Evolutionary conservation across 1,140 invertebrate genomes (phyloP).

Genomic region (Drosophila yakuba): DNA sequence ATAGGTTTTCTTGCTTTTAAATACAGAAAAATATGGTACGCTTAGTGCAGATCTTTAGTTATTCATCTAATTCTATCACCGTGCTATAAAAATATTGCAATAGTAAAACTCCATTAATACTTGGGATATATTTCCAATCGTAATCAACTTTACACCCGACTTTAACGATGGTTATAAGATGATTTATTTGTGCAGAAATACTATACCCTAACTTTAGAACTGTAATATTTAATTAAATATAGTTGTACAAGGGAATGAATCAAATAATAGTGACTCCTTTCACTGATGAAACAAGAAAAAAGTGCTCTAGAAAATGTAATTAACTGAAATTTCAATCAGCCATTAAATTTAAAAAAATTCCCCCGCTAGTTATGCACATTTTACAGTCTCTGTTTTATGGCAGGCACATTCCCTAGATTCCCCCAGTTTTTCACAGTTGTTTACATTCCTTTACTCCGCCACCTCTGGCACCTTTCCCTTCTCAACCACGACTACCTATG

Average conservation of each 20-base stretch:
- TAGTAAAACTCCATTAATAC: too few relatives aligned
- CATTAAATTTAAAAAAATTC: conserved; percentile 25
- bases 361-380: conserved; percentile 29
- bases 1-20: too few relatives aligned
- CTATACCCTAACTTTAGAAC: background rate
- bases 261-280: background rate
- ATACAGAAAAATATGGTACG: too few relatives aligned
- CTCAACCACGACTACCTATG: conserved; percentile 4
- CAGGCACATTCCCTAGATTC: conserved; percentile 19
- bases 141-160: too few relatives aligned
- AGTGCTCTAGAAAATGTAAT: conserved; percentile 6
- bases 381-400: conserved; percentile 35
- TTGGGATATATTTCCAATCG: too few relatives aligned
- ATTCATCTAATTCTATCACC: too few relatives aligned
- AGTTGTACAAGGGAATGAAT: background rate
- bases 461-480: background rate
- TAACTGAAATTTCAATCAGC: conserved; percentile 21
- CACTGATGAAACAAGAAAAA: background rate
- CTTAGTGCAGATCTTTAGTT: too few relatives aligned
- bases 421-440: conserved; percentile 13
- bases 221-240: background rate
- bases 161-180: too few relatives aligned
- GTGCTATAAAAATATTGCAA: too few relatives aligned
- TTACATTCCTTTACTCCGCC: conserved; percentile 29
- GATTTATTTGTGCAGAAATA: too few relatives aligned